These are phyloP conservation scores for Hippocampus barbouri DNA, from an alignment of 2,113 vertebrate species.

Conservation along the genomic window DNA sequence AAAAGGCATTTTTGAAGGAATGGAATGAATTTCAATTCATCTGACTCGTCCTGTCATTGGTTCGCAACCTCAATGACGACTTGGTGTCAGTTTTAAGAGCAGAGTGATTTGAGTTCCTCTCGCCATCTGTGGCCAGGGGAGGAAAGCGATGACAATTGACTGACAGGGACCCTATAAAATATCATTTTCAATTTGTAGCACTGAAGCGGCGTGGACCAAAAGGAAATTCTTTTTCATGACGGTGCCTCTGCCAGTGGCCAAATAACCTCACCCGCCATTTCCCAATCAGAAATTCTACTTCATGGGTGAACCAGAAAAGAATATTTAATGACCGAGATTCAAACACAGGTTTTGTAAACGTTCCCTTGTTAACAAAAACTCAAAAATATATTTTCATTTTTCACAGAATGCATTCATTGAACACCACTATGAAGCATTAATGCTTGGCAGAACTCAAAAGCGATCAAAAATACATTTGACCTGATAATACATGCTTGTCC, in stretches of 20 bases:
- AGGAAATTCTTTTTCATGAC: background rate
- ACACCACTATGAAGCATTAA: constrained; percentile 27
- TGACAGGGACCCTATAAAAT: background rate
- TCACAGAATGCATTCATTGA: constrained; percentile 41
- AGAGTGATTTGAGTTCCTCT: background rate
- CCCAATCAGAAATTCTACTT: constrained; percentile 39
- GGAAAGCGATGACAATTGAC: background rate
- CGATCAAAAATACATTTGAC: constrained; percentile 31
- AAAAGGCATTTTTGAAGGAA: background rate
- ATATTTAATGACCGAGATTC: constrained; percentile 41
- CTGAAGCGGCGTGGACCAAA: background rate
- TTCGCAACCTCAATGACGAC: background rate
- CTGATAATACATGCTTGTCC: constrained; percentile 25
- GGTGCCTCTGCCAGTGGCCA: background rate
- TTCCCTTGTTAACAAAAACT: constrained; percentile 72
- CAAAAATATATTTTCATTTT: constrained; percentile 21
- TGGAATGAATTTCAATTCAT: background rate
- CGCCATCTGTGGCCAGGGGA: background rate
- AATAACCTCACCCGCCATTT: background rate
- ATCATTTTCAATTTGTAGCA: background rate
- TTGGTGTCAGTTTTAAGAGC: background rate
- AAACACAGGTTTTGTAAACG: constrained; percentile 73
- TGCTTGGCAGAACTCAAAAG: constrained; percentile 41
- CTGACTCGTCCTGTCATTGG: background rate
- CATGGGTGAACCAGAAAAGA: constrained; percentile 48